phyloP scores from a whole-genome alignment of 2,888 invertebrate species.

The Tachina fera region DNA sequence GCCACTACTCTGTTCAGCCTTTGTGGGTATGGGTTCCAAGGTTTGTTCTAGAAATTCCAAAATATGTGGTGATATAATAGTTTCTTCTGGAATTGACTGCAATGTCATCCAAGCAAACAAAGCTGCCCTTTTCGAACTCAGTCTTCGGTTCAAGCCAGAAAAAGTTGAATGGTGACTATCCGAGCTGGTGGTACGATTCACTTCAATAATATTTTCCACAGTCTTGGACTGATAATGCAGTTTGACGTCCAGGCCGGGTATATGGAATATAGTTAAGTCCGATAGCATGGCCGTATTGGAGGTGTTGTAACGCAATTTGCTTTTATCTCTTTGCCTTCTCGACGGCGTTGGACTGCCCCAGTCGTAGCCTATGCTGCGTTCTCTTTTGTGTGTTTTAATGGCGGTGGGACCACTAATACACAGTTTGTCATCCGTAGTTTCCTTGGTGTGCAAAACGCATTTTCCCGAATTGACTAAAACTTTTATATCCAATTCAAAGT shows the following conservation, averaged over 20 bases:
- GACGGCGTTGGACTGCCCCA: conserved; percentile 85
- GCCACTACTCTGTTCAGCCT: conserved; percentile 82
- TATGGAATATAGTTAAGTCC: conserved; percentile 94
- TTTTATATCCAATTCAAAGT: conserved; percentile 97
- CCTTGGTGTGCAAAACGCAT: conserved; percentile 97
- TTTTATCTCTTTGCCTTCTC: conserved; percentile 82
- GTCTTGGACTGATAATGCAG: conserved; percentile 93
- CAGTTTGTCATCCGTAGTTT: conserved; percentile 86
- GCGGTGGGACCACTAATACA: conserved; percentile 78
- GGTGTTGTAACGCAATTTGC: conserved; percentile 82
- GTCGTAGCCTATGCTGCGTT: conserved; percentile 81
- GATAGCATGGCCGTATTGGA: conserved; percentile 84
- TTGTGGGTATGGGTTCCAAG: conserved; percentile 95
- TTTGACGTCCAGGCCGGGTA: conserved; percentile 95
- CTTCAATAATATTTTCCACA: conserved; percentile 82
- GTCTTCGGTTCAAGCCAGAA: conserved; percentile 82
- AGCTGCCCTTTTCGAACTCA: conserved; percentile 92
- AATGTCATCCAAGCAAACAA: conserved; percentile 97
- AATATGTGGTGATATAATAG: conserved; percentile 98
- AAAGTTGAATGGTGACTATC: conserved; percentile 75
- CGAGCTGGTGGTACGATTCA: conserved; percentile 77
- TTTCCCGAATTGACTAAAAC: conserved; percentile 98
- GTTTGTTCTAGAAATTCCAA: conserved; percentile 98
- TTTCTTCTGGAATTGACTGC: conserved; percentile 98
- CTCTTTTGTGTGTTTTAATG: conserved; percentile 81